Evolutionary conservation across 2,797 vertebrate species (phyloP), one percentile per base, ranked within the genome.

Genomic region (Aldrovandia affinis): DNA sequence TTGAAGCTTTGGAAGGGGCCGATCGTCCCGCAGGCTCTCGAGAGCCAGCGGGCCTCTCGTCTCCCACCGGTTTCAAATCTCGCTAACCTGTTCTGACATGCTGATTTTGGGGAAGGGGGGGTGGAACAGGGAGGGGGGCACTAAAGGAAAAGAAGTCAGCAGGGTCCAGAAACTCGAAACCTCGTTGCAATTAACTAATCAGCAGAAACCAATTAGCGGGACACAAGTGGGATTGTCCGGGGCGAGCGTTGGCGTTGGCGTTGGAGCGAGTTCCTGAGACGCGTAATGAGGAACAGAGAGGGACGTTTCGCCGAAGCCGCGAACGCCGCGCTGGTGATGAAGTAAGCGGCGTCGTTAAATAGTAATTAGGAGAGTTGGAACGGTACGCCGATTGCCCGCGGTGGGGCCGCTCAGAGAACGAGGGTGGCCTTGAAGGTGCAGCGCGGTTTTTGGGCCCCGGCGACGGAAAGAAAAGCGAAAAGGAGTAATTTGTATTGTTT

Each of bases 181-280:
- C 88, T 88, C 78, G 85, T 87, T 90, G 88, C 90, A 90, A 94
- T 92, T 92, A 90, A 93, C 90, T 88, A 92, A 92, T 91, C 83
- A 88, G 90, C 36, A 86, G 89, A 91, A 86, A 86, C 89, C 86
- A 90, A 92, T 94, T 92, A 94, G 89, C 30, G 79, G 89, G 75
- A 81, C 81, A 79, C 86, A 87, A 85, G 87, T 85, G 89, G 87
- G 83, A 89, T 90, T 86, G 93, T 89, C 92, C 92, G 92, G 90
- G 84, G 82, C 85, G 44, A 90, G 83, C 88, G 92, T 89, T 84
- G 83, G 81, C 68, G 80, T 14, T 81, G 77, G 83, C 68, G 75
- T 20, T 33, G 10, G 86, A 88, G 88, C 87, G 39, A 65, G 25
- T 52, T 15, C 18, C 57, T 30, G 42, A 70, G 83, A n/a, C 82